Conservation (phyloP, 2,888 invertebrate species). For the Sarcophaga rosellei region DNA sequence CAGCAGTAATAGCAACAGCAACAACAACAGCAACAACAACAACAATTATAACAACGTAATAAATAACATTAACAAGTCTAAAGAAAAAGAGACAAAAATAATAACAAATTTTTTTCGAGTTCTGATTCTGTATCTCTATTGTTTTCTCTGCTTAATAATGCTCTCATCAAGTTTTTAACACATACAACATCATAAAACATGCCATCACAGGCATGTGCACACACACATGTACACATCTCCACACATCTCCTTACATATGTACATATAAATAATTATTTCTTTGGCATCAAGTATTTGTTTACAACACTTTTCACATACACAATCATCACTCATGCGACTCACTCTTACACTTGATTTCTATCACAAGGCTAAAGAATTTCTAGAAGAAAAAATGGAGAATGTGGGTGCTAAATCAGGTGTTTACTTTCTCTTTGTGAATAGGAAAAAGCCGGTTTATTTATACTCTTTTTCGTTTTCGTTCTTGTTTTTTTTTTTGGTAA, state of each 20-base stretch:
- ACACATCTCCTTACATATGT: too few species aligned
- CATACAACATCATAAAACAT: slow-evolving; percentile 44
- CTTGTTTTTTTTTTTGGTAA: slow-evolving; percentile 3
- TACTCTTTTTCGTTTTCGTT: neutral
- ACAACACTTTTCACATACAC: slow-evolving; percentile 5
- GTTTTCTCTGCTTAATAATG: slow-evolving; percentile 1
- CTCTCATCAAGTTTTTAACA: slow-evolving; percentile 7
- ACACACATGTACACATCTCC: neutral
- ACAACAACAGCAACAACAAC: slow-evolving; percentile 4
- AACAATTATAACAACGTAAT: slow-evolving; percentile 6
- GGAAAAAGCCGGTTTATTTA: neutral
- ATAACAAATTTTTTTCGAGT: slow-evolving; percentile 37
- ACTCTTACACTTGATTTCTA: neutral
- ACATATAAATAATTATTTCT: neutral
- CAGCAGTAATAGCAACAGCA: slow-evolving; percentile 43
- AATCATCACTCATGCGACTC: neutral
- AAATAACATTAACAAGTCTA: slow-evolving; percentile 47
- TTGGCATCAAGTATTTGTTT: neutral
- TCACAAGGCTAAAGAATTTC: neutral
- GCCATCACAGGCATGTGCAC: slow-evolving; percentile 46
- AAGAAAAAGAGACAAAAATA: neutral
- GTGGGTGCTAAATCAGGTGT: slow-evolving; percentile 38
- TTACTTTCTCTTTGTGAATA: slow-evolving; percentile 1
- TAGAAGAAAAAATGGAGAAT: neutral
- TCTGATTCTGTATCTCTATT: slow-evolving; percentile 14